Percentiles rank a stretch among this genome's conserved stretches.
Conservation (phyloP, 1,140 invertebrate species). For the Eurosta solidaginis region DNA sequence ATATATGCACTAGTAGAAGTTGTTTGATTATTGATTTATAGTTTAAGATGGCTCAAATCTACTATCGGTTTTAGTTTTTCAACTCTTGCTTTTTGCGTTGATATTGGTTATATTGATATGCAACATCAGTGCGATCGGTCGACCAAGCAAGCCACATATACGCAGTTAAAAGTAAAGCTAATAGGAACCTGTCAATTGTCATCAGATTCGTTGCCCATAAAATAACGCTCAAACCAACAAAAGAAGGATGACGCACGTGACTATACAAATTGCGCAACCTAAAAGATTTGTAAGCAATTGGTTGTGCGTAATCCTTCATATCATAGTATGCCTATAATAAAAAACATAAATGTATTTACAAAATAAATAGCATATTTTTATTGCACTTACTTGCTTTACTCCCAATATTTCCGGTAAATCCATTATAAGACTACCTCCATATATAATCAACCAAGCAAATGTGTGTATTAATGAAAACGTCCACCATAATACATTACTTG, state of each 20-base stretch:
- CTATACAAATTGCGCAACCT: slow-evolving; percentile 48
- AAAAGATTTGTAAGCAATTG: slow-evolving; percentile 48
- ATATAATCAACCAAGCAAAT: slow-evolving; percentile 67
- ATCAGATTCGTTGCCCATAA: slow-evolving; percentile 54
- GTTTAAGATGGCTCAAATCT: background rate
- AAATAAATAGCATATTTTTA: background rate
- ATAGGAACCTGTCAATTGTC: slow-evolving; percentile 61
- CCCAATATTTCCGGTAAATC: slow-evolving; percentile 67
- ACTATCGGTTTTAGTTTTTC: background rate
- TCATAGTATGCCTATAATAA: slow-evolving; percentile 46
- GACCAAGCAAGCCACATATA: slow-evolving; percentile 65
- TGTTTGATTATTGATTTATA: background rate
- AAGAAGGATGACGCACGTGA: slow-evolving; percentile 57
- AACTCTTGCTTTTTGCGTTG: slow-evolving; percentile 27
- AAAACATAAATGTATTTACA: background rate
- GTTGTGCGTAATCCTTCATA: slow-evolving; percentile 42
- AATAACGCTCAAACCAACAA: slow-evolving; percentile 51
- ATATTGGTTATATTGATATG: slow-evolving; percentile 58
- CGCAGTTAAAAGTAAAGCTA: slow-evolving; percentile 60
- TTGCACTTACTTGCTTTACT: slow-evolving; percentile 63
- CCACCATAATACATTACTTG: slow-evolving; percentile 59
- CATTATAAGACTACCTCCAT: slow-evolving; percentile 67
- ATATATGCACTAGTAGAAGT: background rate
- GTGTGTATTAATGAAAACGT: slow-evolving; percentile 62
- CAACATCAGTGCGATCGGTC: slow-evolving; percentile 62